A percentile compares a stretch with the other conserved stretches of the same genome.
These are phyloP conservation scores for Chrysolina haemoptera DNA, from an alignment of 2,888 invertebrate genomes.

Conservation along the genomic window DNA sequence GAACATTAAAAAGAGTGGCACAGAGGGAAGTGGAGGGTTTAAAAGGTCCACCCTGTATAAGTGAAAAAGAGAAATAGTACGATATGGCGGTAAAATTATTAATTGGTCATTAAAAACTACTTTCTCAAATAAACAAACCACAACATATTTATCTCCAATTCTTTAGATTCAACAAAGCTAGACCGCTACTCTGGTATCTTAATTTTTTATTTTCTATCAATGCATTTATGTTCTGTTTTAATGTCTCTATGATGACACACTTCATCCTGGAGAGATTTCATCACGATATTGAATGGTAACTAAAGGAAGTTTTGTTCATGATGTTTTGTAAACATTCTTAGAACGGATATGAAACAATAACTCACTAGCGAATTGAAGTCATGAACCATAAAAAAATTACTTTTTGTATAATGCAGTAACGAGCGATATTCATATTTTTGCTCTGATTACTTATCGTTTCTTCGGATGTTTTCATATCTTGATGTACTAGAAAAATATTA, in stretches of 20 bases:
- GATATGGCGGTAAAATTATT: no score
- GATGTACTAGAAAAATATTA: constrained; percentile 9
- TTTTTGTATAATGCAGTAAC: constrained; percentile 24
- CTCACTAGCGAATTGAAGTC: neutral
- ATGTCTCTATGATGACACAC: neutral
- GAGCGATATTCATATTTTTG: constrained; percentile 23
- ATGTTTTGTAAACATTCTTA: neutral
- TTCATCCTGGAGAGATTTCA: neutral
- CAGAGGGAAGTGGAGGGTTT: no score
- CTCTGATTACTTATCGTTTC: constrained; percentile 22
- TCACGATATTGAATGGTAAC: no score
- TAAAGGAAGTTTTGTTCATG: constrained; percentile 1
- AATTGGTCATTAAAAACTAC: no score
- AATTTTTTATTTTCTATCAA: no score
- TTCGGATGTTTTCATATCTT: constrained; percentile 14
- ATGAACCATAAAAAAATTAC: constrained; percentile 19
- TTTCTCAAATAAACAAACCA: no score
- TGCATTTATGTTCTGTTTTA: neutral
- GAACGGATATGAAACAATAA: constrained; percentile 19
- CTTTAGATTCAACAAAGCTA: no score
- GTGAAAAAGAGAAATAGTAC: no score
- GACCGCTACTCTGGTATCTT: no score
- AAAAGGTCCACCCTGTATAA: no score
- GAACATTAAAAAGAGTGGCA: no score
- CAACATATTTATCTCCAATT: no score